Evolutionary conservation across 2,888 invertebrate genomes (phyloP).

Genomic region (Chloroclysta siterata): DNA sequence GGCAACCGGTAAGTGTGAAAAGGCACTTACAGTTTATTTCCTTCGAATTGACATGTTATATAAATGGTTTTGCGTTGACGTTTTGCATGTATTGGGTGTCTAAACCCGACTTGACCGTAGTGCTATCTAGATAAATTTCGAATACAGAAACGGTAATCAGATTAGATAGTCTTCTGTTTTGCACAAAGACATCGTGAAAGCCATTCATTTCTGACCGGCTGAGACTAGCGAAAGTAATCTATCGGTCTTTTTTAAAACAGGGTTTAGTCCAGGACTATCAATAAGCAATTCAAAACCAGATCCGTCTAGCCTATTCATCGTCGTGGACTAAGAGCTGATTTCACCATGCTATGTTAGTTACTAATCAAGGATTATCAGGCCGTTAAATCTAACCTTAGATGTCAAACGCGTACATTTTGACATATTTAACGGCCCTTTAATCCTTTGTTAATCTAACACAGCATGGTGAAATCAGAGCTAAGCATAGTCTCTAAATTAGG

Average conservation of each 20-base stretch:
- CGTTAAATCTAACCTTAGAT: too few species aligned
- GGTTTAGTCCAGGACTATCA: not conserved
- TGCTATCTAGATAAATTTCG: not conserved
- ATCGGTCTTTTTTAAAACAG: not conserved
- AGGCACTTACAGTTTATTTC: not conserved
- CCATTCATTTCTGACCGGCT: not conserved
- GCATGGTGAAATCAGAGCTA: too few species aligned
- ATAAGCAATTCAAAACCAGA: not conserved
- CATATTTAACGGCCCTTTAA: too few species aligned
- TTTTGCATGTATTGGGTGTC: not conserved
- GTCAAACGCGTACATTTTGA: too few species aligned
- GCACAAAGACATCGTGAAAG: not conserved
- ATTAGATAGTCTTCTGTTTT: not conserved
- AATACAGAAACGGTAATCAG: constrained; percentile 5
- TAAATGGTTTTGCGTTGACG: not conserved
- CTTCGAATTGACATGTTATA: not conserved
- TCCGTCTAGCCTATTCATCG: not conserved
- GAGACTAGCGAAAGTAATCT: not conserved
- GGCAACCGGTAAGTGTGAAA: too few species aligned
- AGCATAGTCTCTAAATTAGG: not conserved
- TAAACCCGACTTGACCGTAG: not conserved
- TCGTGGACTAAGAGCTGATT: too few species aligned
- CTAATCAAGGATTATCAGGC: too few species aligned
- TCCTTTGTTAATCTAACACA: too few species aligned
- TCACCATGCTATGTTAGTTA: too few species aligned